phyloP scores from a whole-genome alignment of 2,888 invertebrate genomes.

The Morpho achilles region DNA sequence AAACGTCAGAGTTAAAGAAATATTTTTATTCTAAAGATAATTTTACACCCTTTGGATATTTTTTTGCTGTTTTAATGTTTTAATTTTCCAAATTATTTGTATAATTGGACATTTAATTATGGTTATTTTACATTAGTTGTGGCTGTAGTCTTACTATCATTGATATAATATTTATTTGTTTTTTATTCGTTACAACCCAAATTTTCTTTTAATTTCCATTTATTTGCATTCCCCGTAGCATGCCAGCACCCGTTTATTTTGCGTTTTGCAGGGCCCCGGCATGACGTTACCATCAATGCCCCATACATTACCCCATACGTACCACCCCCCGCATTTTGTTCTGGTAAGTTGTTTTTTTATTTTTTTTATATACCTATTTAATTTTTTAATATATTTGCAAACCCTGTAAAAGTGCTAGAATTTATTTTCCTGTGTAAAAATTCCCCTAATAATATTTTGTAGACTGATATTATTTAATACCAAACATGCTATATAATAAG shows the following conservation, averaged over 20 bases:
- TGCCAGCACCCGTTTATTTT: constrained; percentile 62
- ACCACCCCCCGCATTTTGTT: constrained; percentile 77
- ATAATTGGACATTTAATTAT: too few species aligned
- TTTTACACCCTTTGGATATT: too few species aligned
- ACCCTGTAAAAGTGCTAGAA: too few species aligned
- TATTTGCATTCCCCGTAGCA: constrained; percentile 59
- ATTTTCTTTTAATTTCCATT: constrained; percentile 24
- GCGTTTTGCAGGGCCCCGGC: constrained; percentile 76
- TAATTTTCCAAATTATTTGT: too few species aligned
- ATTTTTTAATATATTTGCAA: neutral
- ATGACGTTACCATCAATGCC: constrained; percentile 74
- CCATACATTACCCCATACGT: constrained; percentile 76
- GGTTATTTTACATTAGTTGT: too few species aligned
- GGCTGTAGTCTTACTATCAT: neutral
- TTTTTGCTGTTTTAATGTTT: too few species aligned
- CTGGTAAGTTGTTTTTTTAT: constrained; percentile 65
- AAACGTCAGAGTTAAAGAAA: too few species aligned
- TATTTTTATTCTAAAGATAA: too few species aligned
- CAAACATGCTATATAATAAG: neutral
- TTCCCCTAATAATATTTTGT: too few species aligned
- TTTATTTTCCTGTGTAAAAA: too few species aligned
- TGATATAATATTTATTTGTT: neutral
- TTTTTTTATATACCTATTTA: constrained; percentile 25
- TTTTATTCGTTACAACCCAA: constrained; percentile 3
- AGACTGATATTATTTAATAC: neutral